Conservation (phyloP, 2,888 invertebrate species). For the Muschampia plurimacula region DNA sequence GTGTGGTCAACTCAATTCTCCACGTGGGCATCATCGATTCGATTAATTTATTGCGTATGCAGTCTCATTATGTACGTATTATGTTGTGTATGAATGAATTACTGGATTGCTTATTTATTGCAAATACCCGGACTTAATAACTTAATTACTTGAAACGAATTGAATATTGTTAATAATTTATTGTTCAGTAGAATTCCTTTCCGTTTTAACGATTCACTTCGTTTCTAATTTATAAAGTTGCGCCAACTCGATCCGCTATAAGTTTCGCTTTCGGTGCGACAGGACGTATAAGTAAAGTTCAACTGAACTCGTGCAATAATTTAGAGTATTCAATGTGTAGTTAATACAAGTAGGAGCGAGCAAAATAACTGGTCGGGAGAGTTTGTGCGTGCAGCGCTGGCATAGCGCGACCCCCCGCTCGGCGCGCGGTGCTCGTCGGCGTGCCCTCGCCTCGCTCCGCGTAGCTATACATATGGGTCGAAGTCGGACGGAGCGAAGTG, state of each 20-base stretch:
- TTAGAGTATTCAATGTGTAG: slow-evolving; percentile 36
- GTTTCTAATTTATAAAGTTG: slow-evolving; percentile 35
- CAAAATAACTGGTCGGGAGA: slow-evolving; percentile 67
- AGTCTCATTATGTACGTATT: slow-evolving; percentile 39
- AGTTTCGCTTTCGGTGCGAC: slow-evolving; percentile 35
- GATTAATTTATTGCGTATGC: slow-evolving; percentile 37
- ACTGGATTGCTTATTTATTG: slow-evolving; percentile 23
- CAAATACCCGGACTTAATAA: slow-evolving; percentile 2
- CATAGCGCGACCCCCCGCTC: slow-evolving; percentile 72
- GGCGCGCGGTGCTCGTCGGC: slow-evolving; percentile 64
- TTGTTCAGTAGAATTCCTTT: slow-evolving; percentile 26
- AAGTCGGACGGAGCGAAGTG: slow-evolving; percentile 65
- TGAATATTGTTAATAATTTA: slow-evolving; percentile 19
- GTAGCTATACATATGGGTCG: slow-evolving; percentile 81
- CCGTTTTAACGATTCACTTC: slow-evolving; percentile 25
- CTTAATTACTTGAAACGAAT: slow-evolving; percentile 30
- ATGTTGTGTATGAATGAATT: slow-evolving; percentile 32
- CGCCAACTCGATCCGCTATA: slow-evolving; percentile 26
- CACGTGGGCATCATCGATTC: slow-evolving; percentile 24
- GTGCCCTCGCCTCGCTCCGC: slow-evolving; percentile 75
- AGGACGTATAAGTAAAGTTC: slow-evolving; percentile 28
- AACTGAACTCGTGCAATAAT: slow-evolving; percentile 15
- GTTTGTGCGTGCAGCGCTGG: slow-evolving; percentile 72
- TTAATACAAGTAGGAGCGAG: slow-evolving; percentile 52
- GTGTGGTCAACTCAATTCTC: slow-evolving; percentile 15